Conservation (phyloP, 2,888 invertebrate species). For the Lepas anatifera region DNA sequence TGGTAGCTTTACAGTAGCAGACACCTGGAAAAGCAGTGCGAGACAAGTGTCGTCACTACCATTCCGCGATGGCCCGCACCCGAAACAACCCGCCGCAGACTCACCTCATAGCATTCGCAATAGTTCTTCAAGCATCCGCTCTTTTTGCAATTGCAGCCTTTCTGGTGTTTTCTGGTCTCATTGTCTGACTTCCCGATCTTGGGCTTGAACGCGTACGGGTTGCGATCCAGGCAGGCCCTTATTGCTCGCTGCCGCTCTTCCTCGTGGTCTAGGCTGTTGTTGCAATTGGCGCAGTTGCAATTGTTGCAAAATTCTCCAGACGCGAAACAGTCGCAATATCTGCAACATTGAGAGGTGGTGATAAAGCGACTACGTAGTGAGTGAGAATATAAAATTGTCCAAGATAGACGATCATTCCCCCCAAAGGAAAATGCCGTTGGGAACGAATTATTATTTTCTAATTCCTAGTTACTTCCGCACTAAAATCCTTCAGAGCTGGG, state of each 20-base stretch:
- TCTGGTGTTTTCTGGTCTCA: constrained; percentile 81
- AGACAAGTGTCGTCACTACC: too few relatives aligned
- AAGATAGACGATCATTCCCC: too few relatives aligned
- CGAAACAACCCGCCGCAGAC: neutral
- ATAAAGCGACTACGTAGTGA: too few relatives aligned
- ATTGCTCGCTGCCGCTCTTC: constrained; percentile 86
- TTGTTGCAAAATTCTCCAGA: constrained; percentile 97
- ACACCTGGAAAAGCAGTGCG: too few relatives aligned
- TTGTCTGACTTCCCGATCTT: constrained; percentile 77
- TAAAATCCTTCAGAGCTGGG: too few relatives aligned
- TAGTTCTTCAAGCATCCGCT: constrained; percentile 98
- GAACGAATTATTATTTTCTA: too few relatives aligned
- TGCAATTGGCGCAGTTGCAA: constrained; percentile 96
- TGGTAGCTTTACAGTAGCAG: too few relatives aligned
- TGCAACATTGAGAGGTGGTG: constrained; percentile 29
- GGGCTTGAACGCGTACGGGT: constrained; percentile 92
- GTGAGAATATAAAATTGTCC: too few relatives aligned
- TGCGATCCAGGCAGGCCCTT: constrained; percentile 84
- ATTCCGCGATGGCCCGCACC: too few relatives aligned
- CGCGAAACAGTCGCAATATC: constrained; percentile 97
- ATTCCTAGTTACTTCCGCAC: too few relatives aligned
- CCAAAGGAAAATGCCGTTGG: too few relatives aligned
- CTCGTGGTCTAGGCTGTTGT: constrained; percentile 89
- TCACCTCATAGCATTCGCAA: constrained; percentile 96
- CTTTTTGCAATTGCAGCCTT: constrained; percentile 97